Evolutionary conservation across 2,797 vertebrate genomes (phyloP), one percentile per base, ranked within the genome.

Genomic region (Spinus pinus): DNA sequence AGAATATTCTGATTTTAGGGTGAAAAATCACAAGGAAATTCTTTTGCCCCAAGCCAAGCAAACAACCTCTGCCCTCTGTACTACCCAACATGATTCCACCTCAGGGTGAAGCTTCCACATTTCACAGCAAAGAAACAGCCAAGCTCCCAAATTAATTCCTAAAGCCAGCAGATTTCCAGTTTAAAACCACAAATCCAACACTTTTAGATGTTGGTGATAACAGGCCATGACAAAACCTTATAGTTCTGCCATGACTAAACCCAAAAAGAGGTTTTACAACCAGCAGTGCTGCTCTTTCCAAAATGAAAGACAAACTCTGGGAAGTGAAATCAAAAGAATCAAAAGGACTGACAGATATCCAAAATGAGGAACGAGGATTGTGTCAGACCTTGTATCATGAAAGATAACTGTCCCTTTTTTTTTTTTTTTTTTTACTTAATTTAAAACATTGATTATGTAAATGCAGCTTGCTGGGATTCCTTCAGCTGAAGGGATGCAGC

Each of bases 401-500:
- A 71, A 86, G 42, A 47, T 20, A 94, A 58, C 16, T 21, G 9
- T 41, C 71, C 20, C 12, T 21, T 41, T 21, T 10, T 20, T 62
- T 72, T 69, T 21, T 72, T 69, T 21, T 41, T 42, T 42, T 71
- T 66, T 13, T 7, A 73, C 64, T 73, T 42, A 1, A 54, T 70
- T 77, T 70, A n/a, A 47, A 75, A 57, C 27, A 4, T 15, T 15
- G 14, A 30, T 20, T 42, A 61, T 41, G 50, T 41, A 86, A 79
- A 82, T 31, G 50, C 33, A 90, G 17, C 61, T 30, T 16, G 21
- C 30, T 46, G 31, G 6, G 66, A 64, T 83, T 86, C 88, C 73
- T 88, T 98, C 98, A 99, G 98, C 98, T 99, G 95, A 99, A 96
- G 21, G 98, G 98, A 81, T 98, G 98, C 3, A 99, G 98, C 83